Percentiles rank a stretch among this genome's conserved stretches.
These are phyloP conservation scores for Anseranas semipalmata DNA, from an alignment of 2,113 vertebrate genomes.

Conservation along the genomic window DNA sequence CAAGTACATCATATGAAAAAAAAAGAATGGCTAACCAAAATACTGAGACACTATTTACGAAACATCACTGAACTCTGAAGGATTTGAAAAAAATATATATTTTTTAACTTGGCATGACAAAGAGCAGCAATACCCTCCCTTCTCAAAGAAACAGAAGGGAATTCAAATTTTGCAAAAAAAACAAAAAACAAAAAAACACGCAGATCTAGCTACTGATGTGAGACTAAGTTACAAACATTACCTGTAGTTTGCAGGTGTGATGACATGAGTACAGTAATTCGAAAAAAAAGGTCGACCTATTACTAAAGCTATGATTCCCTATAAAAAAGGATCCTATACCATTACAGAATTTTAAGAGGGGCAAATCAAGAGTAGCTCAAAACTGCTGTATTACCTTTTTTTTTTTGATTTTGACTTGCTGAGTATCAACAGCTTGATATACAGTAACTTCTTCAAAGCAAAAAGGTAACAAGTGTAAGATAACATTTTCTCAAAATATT, in stretches of 20 bases:
- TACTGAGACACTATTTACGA: background rate
- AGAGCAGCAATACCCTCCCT: background rate
- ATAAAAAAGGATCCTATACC: background rate
- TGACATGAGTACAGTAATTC: background rate
- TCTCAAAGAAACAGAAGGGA: background rate
- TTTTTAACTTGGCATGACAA: background rate
- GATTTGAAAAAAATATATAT: background rate
- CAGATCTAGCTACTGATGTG: background rate
- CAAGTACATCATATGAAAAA: background rate
- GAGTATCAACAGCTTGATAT: background rate
- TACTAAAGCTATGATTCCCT: background rate
- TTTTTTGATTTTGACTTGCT: too few species aligned
- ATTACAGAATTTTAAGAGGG: background rate
- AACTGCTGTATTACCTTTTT: background rate
- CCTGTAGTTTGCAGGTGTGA: background rate
- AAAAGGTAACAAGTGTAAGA: background rate
- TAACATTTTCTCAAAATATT: background rate
- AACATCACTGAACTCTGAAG: background rate
- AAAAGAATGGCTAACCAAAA: background rate
- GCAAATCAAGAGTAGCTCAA: background rate
- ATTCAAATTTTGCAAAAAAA: background rate
- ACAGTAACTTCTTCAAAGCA: background rate
- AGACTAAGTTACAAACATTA: background rate
- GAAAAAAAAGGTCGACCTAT: background rate
- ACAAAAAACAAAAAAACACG: too few species aligned